Percentiles rank a stretch among this genome's conserved stretches.
These are phyloP conservation scores for Meliscaeva auricollis DNA, from an alignment of 2,888 invertebrate genomes.

Conservation along the genomic window DNA sequence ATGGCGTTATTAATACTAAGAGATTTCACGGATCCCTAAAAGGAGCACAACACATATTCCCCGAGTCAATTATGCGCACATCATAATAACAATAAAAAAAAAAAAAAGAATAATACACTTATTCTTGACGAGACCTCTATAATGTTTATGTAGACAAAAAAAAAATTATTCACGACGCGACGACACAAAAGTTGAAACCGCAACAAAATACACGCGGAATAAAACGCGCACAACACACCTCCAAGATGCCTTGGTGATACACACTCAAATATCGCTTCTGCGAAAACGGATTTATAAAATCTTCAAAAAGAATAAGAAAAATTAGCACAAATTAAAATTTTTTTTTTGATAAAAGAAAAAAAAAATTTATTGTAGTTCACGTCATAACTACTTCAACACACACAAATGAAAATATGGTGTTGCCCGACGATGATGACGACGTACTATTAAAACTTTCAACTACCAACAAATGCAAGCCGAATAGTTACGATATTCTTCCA, in stretches of 20 bases:
- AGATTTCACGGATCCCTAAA: slow-evolving; percentile 65
- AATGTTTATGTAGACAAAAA: background rate
- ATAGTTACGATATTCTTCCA: slow-evolving; percentile 50
- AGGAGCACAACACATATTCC: slow-evolving; percentile 39
- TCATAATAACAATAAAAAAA: slow-evolving; percentile 8
- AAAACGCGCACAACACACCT: slow-evolving; percentile 30
- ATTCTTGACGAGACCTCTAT: slow-evolving; percentile 27
- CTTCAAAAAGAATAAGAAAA: background rate
- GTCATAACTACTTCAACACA: slow-evolving; percentile 70
- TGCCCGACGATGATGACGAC: slow-evolving; percentile 74
- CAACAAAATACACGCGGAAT: slow-evolving; percentile 32
- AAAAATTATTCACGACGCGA: background rate
- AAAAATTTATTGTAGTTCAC: slow-evolving; percentile 45
- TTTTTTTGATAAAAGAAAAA: slow-evolving; percentile 9
- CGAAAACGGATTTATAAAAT: slow-evolving; percentile 44
- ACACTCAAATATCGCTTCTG: slow-evolving; percentile 47
- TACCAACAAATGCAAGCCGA: slow-evolving; percentile 49
- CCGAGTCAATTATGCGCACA: slow-evolving; percentile 65
- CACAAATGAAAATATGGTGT: slow-evolving; percentile 75
- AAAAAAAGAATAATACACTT: slow-evolving; percentile 7
- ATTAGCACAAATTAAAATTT: slow-evolving; percentile 10
- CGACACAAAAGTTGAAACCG: background rate
- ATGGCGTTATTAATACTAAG: slow-evolving; percentile 61
- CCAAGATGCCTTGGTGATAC: slow-evolving; percentile 71
- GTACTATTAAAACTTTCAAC: slow-evolving; percentile 67